Evolutionary conservation across 2,888 invertebrate species (phyloP).

Genomic region (Ochropleura leucogaster): DNA sequence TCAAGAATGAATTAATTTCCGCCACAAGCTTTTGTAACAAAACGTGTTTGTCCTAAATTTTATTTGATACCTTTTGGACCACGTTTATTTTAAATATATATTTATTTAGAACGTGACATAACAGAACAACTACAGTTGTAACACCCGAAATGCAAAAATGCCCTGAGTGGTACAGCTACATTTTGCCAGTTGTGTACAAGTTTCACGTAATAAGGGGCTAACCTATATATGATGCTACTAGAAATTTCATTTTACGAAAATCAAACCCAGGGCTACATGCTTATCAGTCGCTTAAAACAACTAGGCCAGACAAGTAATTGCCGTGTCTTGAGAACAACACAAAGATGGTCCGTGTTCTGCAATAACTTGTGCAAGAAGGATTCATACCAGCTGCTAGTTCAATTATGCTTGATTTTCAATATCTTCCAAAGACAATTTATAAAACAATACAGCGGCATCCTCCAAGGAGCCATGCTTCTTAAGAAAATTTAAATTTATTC

Average conservation of each 20-base stretch:
- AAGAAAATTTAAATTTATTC: constrained; percentile 4
- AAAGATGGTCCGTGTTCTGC: neutral
- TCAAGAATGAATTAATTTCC: neutral
- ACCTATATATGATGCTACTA: neutral
- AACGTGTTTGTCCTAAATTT: neutral
- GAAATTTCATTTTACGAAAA: no score
- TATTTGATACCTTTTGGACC: neutral
- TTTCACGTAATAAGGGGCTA: neutral
- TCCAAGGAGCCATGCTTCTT: neutral
- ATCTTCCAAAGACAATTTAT: neutral
- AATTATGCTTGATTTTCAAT: neutral
- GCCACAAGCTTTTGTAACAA: neutral
- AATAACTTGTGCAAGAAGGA: neutral
- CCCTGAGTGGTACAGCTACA: neutral
- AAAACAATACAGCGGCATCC: neutral
- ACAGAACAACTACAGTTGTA: no score
- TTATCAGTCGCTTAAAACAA: neutral
- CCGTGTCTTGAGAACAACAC: neutral
- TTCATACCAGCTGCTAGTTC: neutral
- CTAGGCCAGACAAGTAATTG: neutral
- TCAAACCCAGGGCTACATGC: neutral
- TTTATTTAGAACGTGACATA: neutral
- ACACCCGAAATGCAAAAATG: neutral
- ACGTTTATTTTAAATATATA: neutral
- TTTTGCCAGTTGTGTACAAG: neutral